Evolutionary conservation across 2,113 vertebrate species (phyloP).

Genomic region (Pseudonaja textilis): DNA sequence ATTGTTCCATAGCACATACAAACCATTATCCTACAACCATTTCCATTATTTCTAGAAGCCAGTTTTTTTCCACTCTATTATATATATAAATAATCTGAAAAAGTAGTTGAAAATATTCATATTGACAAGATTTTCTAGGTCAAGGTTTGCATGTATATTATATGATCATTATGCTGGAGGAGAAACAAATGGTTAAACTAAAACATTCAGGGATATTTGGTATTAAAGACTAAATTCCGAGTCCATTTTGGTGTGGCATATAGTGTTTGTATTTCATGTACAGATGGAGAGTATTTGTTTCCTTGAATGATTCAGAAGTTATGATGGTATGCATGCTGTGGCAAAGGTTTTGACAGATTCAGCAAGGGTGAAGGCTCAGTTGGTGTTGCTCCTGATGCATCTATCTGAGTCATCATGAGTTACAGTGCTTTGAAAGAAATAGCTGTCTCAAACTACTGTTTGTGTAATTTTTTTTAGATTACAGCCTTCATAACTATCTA

Average conservation of each 20-base stretch:
- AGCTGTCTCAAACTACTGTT: background rate
- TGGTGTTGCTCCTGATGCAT: background rate
- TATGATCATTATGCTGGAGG: background rate
- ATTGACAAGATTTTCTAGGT: background rate
- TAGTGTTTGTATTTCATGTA: background rate
- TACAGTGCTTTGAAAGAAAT: background rate
- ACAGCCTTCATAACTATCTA: background rate
- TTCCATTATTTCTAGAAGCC: background rate
- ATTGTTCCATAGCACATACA: constrained; percentile 43
- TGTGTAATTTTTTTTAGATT: background rate
- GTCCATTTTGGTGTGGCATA: background rate
- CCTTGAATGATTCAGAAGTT: background rate
- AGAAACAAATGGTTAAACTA: background rate
- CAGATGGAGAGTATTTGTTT: background rate
- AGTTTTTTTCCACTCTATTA: background rate
- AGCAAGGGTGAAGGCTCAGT: background rate
- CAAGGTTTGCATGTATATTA: background rate
- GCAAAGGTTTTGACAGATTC: background rate
- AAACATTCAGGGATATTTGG: too few species aligned
- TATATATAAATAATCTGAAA: background rate
- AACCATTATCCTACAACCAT: constrained; percentile 31
- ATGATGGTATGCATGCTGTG: background rate
- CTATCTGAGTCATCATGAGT: background rate
- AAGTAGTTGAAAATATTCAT: background rate
- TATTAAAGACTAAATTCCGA: background rate